A percentile compares a stretch with the other conserved stretches of the same genome.
Conservation (phyloP, 2,888 invertebrate genomes). For the Drosophila ezoana region DNA sequence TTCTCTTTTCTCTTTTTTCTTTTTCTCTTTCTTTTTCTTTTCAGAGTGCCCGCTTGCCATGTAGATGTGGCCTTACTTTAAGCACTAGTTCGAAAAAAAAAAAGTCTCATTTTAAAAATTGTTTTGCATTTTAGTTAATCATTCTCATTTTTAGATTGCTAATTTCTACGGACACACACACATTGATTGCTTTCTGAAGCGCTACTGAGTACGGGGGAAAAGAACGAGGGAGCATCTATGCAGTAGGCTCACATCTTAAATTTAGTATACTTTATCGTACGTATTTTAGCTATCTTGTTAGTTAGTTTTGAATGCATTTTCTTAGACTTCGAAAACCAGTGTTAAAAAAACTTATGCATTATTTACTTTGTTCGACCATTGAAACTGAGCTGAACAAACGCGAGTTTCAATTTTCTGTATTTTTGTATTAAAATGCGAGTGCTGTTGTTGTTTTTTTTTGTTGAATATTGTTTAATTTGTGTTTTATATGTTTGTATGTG, state of each 20-base stretch:
- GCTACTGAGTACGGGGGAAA: slow-evolving; percentile 44
- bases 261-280: slow-evolving; percentile 8
- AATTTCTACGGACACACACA: slow-evolving; percentile 68
- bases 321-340: slow-evolving; percentile 31
- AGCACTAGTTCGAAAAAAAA: slow-evolving; percentile 46
- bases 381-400: slow-evolving; percentile 48
- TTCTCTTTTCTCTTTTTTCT: slow-evolving; percentile 2
- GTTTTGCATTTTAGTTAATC: slow-evolving; percentile 17
- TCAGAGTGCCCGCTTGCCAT: slow-evolving; percentile 56
- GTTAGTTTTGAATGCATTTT: slow-evolving; percentile 13
- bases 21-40: slow-evolving; percentile 10
- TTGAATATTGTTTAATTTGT: slow-evolving; percentile 8
- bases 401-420: slow-evolving; percentile 37
- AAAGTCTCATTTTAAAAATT: slow-evolving; percentile 48
- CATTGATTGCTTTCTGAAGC: slow-evolving; percentile 64
- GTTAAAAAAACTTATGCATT: slow-evolving; percentile 32
- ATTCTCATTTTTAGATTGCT: slow-evolving; percentile 26
- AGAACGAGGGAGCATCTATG: slow-evolving; percentile 20
- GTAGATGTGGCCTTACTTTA: slow-evolving; percentile 68
- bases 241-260: slow-evolving; percentile 30
- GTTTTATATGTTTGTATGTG: slow-evolving; percentile 15
- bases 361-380: slow-evolving; percentile 32
- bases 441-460: slow-evolving; percentile 61
- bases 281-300: slow-evolving; percentile 30
- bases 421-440: slow-evolving; percentile 66